Base-by-base conservation (phyloP, 1,140 invertebrate species). In the Micrasema minimum region DNA sequence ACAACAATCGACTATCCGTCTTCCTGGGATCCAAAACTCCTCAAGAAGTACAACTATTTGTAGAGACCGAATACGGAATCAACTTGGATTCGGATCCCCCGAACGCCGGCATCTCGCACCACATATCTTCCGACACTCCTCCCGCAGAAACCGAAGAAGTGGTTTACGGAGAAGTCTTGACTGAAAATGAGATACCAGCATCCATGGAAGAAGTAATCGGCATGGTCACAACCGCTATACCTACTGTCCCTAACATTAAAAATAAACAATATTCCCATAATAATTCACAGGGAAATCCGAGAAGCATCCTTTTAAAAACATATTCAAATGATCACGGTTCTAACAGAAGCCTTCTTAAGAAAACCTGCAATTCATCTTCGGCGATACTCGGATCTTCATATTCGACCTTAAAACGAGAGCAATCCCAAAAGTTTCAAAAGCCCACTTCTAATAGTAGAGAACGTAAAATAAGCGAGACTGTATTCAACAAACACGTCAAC, bases 1-100 rank as follows among this genome's bases (percentile, higher is more conserved):
- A 88, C 78, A 82, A 87, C 79, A 79, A 80, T 35, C 86, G 88
- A 77, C 85, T 91, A 74, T 85, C 90, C 51, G 83, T 88, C 78
- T 85, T 87, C 72, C 83, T 91, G 67, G 89, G 88, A 77, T 86
- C 87, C 5, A 88, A 89, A 78, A 87, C 84, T 41, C 80, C 83
- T 72, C 78, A 85, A 62, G 89, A 91, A 82, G 88, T 91, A 14
- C 80, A 81, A 72, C 78, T 81, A 35, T 77, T 83, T 65, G 82
- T 84, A 59, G 82, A 84, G 71, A 81, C 81, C 20, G 83, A 85
- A 66, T 77, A 80, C 77, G 83, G 82, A 41, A 78, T 83, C 4
- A 74, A 80, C 14, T 75, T 84, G 12, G 81, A 85, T 1, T 76
- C 76, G 20, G 43, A 53, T 48, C 10, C 48, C 77, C 20, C 78